phyloP scores from a whole-genome alignment of 1,140 invertebrate genomes.

The Pseudomyrmex sp. region DNA sequence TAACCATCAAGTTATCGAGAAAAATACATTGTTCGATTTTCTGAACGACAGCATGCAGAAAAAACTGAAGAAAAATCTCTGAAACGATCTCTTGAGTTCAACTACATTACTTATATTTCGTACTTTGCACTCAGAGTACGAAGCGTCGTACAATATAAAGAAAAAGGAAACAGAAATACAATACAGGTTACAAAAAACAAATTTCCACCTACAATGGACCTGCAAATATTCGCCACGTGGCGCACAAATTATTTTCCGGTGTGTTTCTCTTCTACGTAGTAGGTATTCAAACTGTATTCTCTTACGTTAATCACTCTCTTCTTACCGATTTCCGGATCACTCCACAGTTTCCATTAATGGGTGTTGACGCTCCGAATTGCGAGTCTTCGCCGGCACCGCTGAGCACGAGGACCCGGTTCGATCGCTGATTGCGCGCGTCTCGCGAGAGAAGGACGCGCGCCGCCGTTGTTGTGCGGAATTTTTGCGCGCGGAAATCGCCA shows the following conservation, averaged over 20 bases:
- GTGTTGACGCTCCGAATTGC: neutral
- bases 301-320: constrained; percentile 18
- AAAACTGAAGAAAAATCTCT: no score
- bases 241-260: neutral
- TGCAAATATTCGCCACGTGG: constrained; percentile 21
- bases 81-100: no score
- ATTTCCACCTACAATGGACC: no score
- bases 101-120: no score
- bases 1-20: no score
- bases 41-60: no score
- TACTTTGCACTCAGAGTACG: neutral
- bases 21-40: no score
- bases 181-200: neutral
- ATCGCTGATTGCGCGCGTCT: constrained; percentile 31
- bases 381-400: neutral
- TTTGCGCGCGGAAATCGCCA: neutral
- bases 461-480: neutral
- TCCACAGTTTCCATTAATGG: neutral
- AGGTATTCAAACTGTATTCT: neutral
- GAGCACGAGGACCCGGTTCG: neutral
- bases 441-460: neutral
- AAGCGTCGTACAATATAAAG: neutral
- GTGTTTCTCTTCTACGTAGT: neutral
- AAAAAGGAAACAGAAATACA: neutral
- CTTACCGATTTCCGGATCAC: neutral